phyloP scores from a whole-genome alignment of 2,888 invertebrate genomes.

The Synergus laeviventris region DNA sequence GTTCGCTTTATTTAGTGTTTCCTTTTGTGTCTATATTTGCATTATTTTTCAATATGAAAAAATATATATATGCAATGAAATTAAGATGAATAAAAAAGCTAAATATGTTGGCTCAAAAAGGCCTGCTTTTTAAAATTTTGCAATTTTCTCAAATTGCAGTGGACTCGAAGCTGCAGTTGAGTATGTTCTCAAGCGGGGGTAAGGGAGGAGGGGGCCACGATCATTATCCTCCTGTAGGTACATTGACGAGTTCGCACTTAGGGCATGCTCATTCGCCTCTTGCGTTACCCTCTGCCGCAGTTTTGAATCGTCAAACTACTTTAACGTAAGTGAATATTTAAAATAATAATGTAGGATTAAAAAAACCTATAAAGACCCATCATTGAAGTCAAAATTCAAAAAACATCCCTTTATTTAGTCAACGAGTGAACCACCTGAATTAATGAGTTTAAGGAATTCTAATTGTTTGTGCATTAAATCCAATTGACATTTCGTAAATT shows the following conservation, averaged over 20 bases:
- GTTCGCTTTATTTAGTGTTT: neutral
- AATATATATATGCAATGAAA: neutral
- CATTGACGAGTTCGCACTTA: conserved; percentile 66
- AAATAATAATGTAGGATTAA: neutral
- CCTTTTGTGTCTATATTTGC: neutral
- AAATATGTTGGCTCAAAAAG: neutral
- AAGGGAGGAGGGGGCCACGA: conserved; percentile 65
- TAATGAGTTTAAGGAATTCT: too few relatives aligned
- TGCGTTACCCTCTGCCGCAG: conserved; percentile 77
- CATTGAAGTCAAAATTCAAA: neutral
- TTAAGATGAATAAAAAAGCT: neutral
- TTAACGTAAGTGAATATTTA: conserved; percentile 75
- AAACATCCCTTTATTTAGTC: neutral
- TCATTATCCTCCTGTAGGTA: conserved; percentile 65
- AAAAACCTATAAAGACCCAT: neutral
- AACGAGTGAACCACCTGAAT: too few relatives aligned
- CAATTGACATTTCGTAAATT: too few relatives aligned
- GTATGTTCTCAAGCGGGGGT: conserved; percentile 66
- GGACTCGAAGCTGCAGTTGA: conserved; percentile 73
- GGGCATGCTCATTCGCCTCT: conserved; percentile 75
- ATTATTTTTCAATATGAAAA: neutral
- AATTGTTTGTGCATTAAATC: too few relatives aligned
- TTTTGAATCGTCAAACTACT: conserved; percentile 77
- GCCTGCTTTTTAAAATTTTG: neutral
- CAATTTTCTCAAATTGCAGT: conserved; percentile 64